phyloP scores from a whole-genome alignment of 2,888 invertebrate species.

The Sminthurinus aureus region DNA sequence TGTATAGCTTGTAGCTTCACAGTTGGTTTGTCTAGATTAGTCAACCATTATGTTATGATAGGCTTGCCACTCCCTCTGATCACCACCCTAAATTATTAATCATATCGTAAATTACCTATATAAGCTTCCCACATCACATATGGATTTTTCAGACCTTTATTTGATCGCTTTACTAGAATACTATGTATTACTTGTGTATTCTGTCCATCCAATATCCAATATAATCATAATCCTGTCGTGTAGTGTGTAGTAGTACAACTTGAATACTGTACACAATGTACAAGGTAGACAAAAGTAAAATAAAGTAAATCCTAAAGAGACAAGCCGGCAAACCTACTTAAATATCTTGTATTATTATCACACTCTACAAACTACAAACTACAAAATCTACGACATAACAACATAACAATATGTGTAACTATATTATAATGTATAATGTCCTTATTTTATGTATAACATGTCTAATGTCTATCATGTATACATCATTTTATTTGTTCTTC shows the following conservation, averaged over 20 bases:
- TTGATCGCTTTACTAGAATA: conserved; percentile 38
- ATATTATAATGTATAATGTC: too few relatives aligned
- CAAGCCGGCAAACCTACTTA: conserved; percentile 34
- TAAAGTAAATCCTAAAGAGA: conserved; percentile 27
- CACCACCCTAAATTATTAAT: conserved; percentile 47
- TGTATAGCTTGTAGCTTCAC: too few relatives aligned
- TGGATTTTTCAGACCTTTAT: conserved; percentile 19
- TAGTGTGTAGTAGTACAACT: too few relatives aligned
- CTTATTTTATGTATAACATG: too few relatives aligned
- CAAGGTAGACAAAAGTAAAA: background rate
- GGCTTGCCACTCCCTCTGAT: conserved; percentile 38
- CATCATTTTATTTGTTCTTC: too few relatives aligned
- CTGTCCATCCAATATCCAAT: conserved; percentile 35
- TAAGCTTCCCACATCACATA: conserved; percentile 42
- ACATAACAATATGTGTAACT: too few relatives aligned
- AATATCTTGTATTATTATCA: background rate
- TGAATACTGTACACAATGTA: too few relatives aligned
- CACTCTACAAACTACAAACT: too few relatives aligned
- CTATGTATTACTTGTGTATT: too few relatives aligned
- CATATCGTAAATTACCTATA: conserved; percentile 47
- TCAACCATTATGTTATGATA: conserved; percentile 45
- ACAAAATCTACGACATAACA: too few relatives aligned
- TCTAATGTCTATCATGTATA: too few relatives aligned
- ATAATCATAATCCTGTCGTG: conserved; percentile 38
- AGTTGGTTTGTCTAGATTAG: conserved; percentile 42